phyloP scores from a whole-genome alignment of 2,113 vertebrate species.

The Eulemur rufifrons region DNA sequence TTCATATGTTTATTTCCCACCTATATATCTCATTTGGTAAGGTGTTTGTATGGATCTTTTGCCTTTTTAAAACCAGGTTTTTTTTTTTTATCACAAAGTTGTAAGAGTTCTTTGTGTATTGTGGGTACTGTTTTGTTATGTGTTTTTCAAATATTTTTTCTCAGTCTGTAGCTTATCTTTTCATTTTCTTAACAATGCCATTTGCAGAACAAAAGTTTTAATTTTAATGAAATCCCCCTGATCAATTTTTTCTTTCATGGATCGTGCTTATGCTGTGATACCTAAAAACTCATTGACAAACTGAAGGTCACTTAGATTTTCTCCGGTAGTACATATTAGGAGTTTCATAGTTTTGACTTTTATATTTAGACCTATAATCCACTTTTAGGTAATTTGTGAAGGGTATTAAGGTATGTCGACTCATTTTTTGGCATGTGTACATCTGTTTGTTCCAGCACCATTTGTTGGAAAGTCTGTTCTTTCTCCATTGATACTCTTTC shows the following conservation, averaged over 20 bases:
- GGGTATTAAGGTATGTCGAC: background rate
- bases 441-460: background rate
- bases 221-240: background rate
- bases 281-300: background rate
- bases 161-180: background rate
- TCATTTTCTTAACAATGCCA: background rate
- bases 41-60: background rate
- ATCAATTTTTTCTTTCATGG: background rate
- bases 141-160: background rate
- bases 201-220: background rate
- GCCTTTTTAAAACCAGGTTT: background rate
- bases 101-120: background rate
- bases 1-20: background rate
- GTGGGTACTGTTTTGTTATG: background rate
- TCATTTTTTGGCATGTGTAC: background rate
- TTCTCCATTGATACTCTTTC: background rate
- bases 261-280: background rate
- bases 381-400: background rate
- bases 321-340: background rate
- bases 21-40: background rate
- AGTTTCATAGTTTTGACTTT: background rate
- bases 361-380: background rate
- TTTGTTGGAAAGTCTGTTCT: background rate
- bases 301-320: background rate
- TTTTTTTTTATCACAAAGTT: background rate